Evolutionary conservation across 1,140 invertebrate species (phyloP), one percentile per base, ranked within the genome.

Genomic region (Stratiolaelaps scimitus): DNA sequence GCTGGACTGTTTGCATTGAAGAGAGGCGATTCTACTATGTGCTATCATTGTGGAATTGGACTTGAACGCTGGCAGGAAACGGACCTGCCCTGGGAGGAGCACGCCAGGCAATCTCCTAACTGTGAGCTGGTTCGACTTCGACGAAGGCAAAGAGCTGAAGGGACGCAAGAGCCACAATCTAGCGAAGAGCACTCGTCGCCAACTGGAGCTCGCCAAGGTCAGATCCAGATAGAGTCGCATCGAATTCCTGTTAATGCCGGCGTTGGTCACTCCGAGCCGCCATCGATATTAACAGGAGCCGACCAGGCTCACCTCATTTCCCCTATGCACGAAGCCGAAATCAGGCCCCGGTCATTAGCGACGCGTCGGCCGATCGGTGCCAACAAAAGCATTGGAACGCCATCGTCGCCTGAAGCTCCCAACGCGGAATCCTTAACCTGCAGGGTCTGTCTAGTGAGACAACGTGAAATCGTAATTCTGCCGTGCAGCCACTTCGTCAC

Each of bases 391-490:
- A 30, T 68, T 66, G 73, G 87, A 90, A 76, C 87, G 87, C 72
- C 78, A 86, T 40, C 34, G 34, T 40, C 34, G 4, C 34, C 34
- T 6, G 34, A 10, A 67, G 80, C 82, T 71, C 75, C 92, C 29
- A 87, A 84, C 23, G 15, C 15, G 72, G 88, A 92, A 75, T 85
- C 85, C 17, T 81, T 85, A 56, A 77, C 85, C 44, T 93, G 90
- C 75, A 92, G 92, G 80, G 86, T 92, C 69, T 93, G 89, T 73
- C 85, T 92, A 83, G 88, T 92, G 75, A 80, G 81, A 68, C 88
- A 91, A 77, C 83, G 90, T 64, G 83, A 82, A 56, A 83, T 90
- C 64, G 88, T 89, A 46, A 89, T 92, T 76, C 76, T 92, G 70
- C 89, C 89, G 19, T 93, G 90, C 75, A 87, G 88, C 1, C 89